A percentile compares a stretch with the other conserved stretches of the same genome.
These are phyloP conservation scores for Shinisaurus crocodilurus DNA, from an alignment of 2,113 vertebrate species.

Conservation along the genomic window DNA sequence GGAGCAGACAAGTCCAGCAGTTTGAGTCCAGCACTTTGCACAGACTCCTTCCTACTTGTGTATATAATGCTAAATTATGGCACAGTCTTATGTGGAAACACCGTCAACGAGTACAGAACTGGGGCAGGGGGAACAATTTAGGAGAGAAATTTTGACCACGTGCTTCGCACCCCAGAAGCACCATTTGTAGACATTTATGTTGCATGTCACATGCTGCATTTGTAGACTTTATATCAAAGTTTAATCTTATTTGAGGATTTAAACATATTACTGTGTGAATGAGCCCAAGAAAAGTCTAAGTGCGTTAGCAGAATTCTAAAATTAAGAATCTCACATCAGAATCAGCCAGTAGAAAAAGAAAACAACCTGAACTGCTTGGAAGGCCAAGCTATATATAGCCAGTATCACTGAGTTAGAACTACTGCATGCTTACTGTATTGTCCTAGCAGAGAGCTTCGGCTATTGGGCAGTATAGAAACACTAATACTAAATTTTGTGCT, in stretches of 20 bases:
- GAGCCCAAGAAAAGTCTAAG: not conserved
- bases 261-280: not conserved
- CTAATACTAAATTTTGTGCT: not conserved
- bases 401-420: not conserved
- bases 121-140: not conserved
- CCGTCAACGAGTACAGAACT: not conserved
- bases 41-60: no score
- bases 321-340: not conserved
- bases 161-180: not conserved
- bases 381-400: not conserved
- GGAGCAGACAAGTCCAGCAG: no score
- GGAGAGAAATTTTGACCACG: not conserved
- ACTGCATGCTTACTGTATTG: no score
- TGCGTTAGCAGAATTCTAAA: not conserved
- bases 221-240: not conserved
- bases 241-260: no score
- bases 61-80: no score
- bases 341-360: not conserved
- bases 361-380: not conserved
- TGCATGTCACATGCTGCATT: not conserved
- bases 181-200: not conserved
- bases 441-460: not conserved
- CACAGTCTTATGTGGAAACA: no score
- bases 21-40: no score
- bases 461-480: no score